Conservation (phyloP, 2,797 vertebrate genomes). For the Smutsia gigantea region DNA sequence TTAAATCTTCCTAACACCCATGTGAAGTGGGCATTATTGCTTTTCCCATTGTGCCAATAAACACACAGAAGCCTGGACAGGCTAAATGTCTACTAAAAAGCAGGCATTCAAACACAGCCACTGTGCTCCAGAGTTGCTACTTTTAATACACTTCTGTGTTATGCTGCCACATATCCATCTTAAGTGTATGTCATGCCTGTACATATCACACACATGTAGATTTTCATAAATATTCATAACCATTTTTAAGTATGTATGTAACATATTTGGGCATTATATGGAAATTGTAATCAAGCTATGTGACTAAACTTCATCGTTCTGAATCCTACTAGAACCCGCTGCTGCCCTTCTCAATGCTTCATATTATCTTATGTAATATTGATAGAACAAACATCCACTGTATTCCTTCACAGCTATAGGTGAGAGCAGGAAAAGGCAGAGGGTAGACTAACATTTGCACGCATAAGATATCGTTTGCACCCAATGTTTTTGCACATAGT, state of each 20-base stretch:
- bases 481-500: not conserved
- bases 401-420: not conserved
- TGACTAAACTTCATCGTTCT: not conserved
- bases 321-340: not conserved
- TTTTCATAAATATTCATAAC: not conserved
- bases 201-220: not conserved
- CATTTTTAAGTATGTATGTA: not conserved
- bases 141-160: not conserved
- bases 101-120: not conserved
- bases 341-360: not conserved
- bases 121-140: not conserved
- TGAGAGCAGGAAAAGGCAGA: not conserved
- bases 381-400: not conserved
- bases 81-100: not conserved
- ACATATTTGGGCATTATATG: not conserved
- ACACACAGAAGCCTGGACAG: not conserved
- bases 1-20: not conserved
- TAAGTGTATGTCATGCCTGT: fast-evolving
- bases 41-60: not conserved
- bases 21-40: not conserved
- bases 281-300: not conserved
- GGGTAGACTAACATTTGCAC: not conserved
- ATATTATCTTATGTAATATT: not conserved
- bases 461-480: not conserved
- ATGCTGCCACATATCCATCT: not conserved